Percentiles rank a stretch among this genome's conserved stretches.
These are phyloP conservation scores for Panonychus citri DNA, from an alignment of 1,140 invertebrate genomes.

Conservation along the genomic window DNA sequence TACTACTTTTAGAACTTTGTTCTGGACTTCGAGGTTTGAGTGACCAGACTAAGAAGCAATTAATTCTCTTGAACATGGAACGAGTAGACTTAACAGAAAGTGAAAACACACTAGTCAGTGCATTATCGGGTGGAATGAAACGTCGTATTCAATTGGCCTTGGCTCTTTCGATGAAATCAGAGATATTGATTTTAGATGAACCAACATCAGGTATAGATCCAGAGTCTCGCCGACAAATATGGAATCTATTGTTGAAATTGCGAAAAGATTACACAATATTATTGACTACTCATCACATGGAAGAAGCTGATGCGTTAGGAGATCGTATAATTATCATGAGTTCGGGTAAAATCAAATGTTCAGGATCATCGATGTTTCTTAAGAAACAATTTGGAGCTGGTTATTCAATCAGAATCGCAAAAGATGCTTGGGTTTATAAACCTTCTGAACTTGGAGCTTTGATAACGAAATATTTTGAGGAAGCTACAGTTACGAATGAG, in stretches of 20 bases:
- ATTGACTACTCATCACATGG: constrained; percentile 91
- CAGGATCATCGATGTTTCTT: constrained; percentile 29
- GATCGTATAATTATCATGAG: constrained; percentile 33
- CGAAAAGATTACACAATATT: constrained; percentile 43
- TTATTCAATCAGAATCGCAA: constrained; percentile 14
- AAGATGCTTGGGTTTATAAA: background rate
- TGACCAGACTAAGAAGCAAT: constrained; percentile 26
- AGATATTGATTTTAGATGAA: constrained; percentile 10
- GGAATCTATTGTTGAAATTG: constrained; percentile 27
- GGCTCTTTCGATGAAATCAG: constrained; percentile 40
- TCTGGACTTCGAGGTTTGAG: constrained; percentile 34
- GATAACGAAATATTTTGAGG: background rate
- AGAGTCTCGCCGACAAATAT: constrained; percentile 31
- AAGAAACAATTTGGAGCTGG: constrained; percentile 26
- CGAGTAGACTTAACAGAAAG: constrained; percentile 33
- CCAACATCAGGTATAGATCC: constrained; percentile 30
- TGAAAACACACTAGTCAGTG: constrained; percentile 37
- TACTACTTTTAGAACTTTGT: constrained; percentile 8
- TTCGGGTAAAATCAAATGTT: constrained; percentile 28
- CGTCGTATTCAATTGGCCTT: constrained; percentile 62
- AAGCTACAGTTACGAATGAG: background rate
- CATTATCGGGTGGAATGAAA: constrained; percentile 63
- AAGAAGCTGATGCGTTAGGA: constrained; percentile 58
- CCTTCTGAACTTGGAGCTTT: background rate
- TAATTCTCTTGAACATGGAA: constrained; percentile 23